phyloP scores from a whole-genome alignment of 2,113 vertebrate genomes.

The Pleuronectes platessa region DNA sequence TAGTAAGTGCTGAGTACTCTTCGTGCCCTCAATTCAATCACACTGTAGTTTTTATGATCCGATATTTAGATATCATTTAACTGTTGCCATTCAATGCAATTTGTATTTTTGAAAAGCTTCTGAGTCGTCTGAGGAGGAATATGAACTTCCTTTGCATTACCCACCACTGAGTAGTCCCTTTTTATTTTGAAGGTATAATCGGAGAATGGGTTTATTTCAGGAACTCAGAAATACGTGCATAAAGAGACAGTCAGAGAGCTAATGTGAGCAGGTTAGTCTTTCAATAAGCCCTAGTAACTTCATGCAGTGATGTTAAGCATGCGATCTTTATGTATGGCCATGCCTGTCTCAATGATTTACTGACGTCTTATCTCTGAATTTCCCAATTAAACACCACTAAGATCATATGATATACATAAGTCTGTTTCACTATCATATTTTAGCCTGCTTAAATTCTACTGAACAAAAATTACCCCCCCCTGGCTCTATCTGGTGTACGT shows the following conservation, averaged over 20 bases:
- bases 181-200: background rate
- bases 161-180: background rate
- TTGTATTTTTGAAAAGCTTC: background rate
- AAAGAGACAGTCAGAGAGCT: background rate
- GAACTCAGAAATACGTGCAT: background rate
- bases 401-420: background rate
- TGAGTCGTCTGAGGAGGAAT: background rate
- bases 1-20: too few species aligned
- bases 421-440: background rate
- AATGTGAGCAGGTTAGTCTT: background rate
- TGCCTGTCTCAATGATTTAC: background rate
- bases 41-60: too few species aligned
- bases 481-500: too few species aligned
- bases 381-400: background rate
- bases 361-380: background rate
- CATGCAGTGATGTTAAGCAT: background rate
- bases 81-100: too few species aligned
- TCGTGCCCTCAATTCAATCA: too few species aligned
- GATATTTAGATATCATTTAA: too few species aligned
- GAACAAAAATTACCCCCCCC: too few species aligned
- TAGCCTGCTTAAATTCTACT: too few species aligned
- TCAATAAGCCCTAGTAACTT: background rate
- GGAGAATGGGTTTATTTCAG: background rate
- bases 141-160: background rate
- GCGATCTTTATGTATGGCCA: background rate